phyloP scores from a whole-genome alignment of 1,140 invertebrate species.

The Heliconius congener region DNA sequence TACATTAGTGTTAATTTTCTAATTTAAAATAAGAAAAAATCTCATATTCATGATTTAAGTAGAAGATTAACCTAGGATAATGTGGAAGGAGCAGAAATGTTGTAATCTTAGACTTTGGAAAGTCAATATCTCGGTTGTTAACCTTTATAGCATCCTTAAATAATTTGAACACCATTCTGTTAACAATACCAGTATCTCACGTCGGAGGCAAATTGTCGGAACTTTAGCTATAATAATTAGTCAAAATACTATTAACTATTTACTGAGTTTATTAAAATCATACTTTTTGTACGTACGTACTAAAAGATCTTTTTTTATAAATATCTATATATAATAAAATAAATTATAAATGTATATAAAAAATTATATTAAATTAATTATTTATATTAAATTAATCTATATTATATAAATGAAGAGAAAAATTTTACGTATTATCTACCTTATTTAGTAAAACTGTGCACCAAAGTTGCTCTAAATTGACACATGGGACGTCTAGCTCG shows the following conservation, averaged over 20 bases:
- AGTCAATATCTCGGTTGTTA: constrained; percentile 69
- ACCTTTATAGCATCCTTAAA: constrained; percentile 72
- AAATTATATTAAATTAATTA: too few relatives aligned
- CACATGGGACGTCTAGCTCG: constrained; percentile 5
- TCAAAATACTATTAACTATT: neutral
- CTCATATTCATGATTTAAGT: neutral
- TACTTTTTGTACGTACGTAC: neutral
- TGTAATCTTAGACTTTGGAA: constrained; percentile 39
- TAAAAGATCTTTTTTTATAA: too few relatives aligned
- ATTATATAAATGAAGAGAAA: too few relatives aligned
- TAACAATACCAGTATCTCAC: constrained; percentile 67
- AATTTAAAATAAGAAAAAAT: constrained; percentile 3
- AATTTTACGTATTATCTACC: neutral
- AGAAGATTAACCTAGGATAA: neutral
- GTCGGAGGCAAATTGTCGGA: constrained; percentile 60
- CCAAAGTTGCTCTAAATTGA: neutral
- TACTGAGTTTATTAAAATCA: neutral
- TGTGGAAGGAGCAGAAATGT: neutral
- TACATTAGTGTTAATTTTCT: neutral
- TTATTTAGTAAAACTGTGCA: neutral
- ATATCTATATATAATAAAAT: too few relatives aligned
- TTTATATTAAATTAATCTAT: too few relatives aligned
- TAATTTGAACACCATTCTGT: constrained; percentile 71
- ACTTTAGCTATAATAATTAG: constrained; percentile 52
- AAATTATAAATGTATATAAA: too few relatives aligned